Base-by-base conservation (phyloP, 1,140 invertebrate species). In the Diachasmimorpha longicaudata region DNA sequence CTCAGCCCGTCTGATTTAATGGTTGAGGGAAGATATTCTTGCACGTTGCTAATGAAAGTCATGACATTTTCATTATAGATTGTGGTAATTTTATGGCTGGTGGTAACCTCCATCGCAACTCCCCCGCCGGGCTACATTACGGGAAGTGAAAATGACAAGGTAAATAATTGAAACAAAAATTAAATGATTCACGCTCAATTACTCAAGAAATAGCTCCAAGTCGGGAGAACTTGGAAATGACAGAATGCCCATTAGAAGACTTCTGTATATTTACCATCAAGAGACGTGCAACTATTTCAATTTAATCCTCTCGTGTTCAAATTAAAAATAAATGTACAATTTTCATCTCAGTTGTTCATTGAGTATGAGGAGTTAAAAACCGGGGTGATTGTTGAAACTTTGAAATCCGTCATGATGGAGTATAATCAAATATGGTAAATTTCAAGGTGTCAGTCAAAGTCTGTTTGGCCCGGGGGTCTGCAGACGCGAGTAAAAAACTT, bases 101-200 rank as follows among this genome's bases (percentile, higher is more conserved):
- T 81, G 76, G 78, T 77, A 78, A 77, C 79, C 70, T 80, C 80
- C 70, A 82, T 80, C 75, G 85, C 84, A 21, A 84, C 81, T 73
- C 81, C 85, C 69, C 84, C 87, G 74, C 82, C 86, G 72, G 85
- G 85, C 77, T 85, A 86, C 67, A 78, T 86, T 16, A 85, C 86
- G 71, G 79, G 82, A 68, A 79, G 80, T 16, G 83, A 83, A 66
- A 81, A 84, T 76, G 86, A 89, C 70, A 82, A 88, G 84, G 88
- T 89, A 85, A 74, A 63, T 25, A 63, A 63, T 63, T 63, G 9
- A 63, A 23, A 11, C 58, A 63, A 31, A 11, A 63, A 63, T 25
- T 63, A 25, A 23, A 31, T 63, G 58, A 63, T 63, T 63, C 14
- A 23, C 23, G 58, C 21, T 25, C 21, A 63, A 63, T 63, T 63